These are phyloP conservation scores for Cardiocondyla obscurior DNA, from an alignment of 1,140 invertebrate genomes.

Conservation along the genomic window DNA sequence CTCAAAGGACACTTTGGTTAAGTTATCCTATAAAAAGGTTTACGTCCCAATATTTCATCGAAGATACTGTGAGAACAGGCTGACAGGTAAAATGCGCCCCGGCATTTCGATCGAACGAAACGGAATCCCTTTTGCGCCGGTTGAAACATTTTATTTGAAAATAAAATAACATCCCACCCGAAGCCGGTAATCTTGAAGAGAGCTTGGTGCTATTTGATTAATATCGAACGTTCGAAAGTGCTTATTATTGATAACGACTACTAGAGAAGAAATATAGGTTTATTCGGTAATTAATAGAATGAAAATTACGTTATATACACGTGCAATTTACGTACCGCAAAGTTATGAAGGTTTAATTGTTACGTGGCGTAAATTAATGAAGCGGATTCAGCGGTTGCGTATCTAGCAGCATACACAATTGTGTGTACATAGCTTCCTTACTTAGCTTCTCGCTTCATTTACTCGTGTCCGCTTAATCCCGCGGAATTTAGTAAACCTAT, in stretches of 20 bases:
- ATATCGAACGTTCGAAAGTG: not conserved
- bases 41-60: slow-evolving; percentile 47
- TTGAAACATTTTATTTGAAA: slow-evolving; percentile 19
- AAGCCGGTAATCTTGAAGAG: not conserved
- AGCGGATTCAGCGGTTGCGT: slow-evolving; percentile 22
- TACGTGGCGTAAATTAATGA: slow-evolving; percentile 39
- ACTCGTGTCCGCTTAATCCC: slow-evolving; percentile 47
- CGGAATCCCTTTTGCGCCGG: slow-evolving; percentile 10
- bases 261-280: not conserved
- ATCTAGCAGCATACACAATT: slow-evolving; percentile 5
- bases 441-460: slow-evolving; percentile 27
- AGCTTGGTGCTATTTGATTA: not conserved
- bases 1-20: slow-evolving; percentile 33
- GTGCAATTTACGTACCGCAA: not conserved
- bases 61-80: slow-evolving; percentile 22
- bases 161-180: slow-evolving; percentile 20
- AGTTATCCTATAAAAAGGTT: slow-evolving; percentile 42
- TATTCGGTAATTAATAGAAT: not conserved
- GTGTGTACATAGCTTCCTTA: slow-evolving; percentile 13
- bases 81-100: slow-evolving; percentile 33
- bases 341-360: slow-evolving; percentile 35
- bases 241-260: not conserved
- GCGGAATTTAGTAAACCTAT: slow-evolving; percentile 44
- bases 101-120: slow-evolving; percentile 6
- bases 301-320: slow-evolving; percentile 2